Conservation (phyloP, 2,113 vertebrate genomes). For the Myiozetetes cayanensis region DNA sequence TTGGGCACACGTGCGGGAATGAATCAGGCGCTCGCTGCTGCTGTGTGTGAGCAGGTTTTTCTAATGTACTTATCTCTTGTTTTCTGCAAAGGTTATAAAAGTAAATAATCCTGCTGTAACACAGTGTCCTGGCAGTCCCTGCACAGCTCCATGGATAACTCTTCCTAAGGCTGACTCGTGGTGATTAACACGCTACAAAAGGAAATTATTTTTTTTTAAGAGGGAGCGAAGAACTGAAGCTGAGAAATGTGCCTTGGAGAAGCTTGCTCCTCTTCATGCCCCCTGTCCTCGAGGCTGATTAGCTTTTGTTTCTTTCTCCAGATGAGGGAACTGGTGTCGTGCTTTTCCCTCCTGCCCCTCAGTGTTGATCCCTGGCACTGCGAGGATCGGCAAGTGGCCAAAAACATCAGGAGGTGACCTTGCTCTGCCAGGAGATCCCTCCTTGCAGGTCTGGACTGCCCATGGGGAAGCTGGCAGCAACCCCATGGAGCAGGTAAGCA, state of each 20-base stretch:
- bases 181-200: neutral
- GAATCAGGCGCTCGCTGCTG: accelerated
- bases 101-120: constrained; percentile 18
- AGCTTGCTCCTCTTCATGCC: neutral
- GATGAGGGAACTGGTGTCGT: neutral
- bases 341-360: neutral
- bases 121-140: neutral
- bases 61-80: neutral
- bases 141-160: neutral
- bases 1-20: neutral
- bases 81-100: constrained; percentile 37
- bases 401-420: neutral
- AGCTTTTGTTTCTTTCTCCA: neutral
- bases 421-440: neutral
- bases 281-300: neutral
- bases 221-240: neutral
- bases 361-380: accelerated
- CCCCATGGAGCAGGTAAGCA: neutral
- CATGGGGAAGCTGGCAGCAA: neutral
- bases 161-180: constrained; percentile 16
- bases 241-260: neutral
- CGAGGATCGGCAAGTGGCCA: neutral
- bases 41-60: neutral
- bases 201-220: neutral
- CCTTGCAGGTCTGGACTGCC: accelerated